phyloP scores from a whole-genome alignment of 1,140 invertebrate genomes.

The Bursaphelenchus mucronatus region DNA sequence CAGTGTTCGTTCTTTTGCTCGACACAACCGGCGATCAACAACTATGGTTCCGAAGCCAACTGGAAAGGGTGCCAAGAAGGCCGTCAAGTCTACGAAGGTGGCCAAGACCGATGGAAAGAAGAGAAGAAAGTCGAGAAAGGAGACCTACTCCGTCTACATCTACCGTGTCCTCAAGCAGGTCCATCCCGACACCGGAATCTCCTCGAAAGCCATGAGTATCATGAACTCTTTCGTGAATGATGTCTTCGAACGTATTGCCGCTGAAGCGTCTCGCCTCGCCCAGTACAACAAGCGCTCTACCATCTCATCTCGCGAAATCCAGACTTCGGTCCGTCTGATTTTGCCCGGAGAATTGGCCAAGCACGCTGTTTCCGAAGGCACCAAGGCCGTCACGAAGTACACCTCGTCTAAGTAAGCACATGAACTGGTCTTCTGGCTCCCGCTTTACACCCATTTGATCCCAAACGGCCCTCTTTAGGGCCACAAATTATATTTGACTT shows the following conservation, averaged over 20 bases:
- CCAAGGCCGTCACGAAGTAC: constrained; percentile 65
- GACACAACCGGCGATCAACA: constrained; percentile 3
- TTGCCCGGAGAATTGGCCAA: constrained; percentile 63
- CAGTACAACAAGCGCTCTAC: constrained; percentile 63
- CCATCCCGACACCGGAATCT: constrained; percentile 62
- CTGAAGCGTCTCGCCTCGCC: constrained; percentile 37
- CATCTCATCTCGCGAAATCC: constrained; percentile 62
- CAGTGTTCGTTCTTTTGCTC: too few relatives aligned
- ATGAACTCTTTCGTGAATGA: constrained; percentile 69
- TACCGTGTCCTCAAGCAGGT: constrained; percentile 45
- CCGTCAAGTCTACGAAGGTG: constrained; percentile 43
- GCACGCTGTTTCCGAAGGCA: constrained; percentile 62
- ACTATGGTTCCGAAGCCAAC: constrained; percentile 34
- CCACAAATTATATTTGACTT: neutral
- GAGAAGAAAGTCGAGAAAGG: constrained; percentile 61
- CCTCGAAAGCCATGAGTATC: constrained; percentile 67
- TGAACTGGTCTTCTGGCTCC: neutral
- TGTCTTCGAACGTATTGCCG: constrained; percentile 50
- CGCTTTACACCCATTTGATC: neutral
- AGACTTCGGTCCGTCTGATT: constrained; percentile 62
- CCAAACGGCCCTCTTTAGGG: constrained; percentile 9
- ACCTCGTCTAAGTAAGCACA: constrained; percentile 63
- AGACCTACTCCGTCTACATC: constrained; percentile 58
- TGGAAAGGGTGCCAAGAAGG: constrained; percentile 48
- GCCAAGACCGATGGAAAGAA: constrained; percentile 57